These are phyloP conservation scores for Aphelenchoides avenae DNA, from an alignment of 1,140 invertebrate species.

Conservation along the genomic window DNA sequence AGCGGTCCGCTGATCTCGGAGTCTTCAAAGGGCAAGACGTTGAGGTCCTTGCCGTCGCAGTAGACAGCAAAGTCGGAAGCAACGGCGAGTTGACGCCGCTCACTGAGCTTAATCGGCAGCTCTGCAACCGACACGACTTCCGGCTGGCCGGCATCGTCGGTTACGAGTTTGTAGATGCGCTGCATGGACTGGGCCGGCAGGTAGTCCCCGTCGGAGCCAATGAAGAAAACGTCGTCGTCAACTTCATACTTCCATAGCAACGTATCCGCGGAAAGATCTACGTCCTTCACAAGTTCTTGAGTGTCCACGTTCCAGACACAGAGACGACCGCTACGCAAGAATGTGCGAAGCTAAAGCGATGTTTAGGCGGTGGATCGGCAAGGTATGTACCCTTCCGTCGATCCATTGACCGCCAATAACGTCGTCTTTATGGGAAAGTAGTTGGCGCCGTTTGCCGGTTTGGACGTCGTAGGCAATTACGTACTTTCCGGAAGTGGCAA, in stretches of 20 bases:
- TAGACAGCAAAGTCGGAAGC: neutral
- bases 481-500: constrained; percentile 8
- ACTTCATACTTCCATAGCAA: constrained; percentile 8
- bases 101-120: constrained; percentile 1
- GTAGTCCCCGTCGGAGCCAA: constrained; percentile 5
- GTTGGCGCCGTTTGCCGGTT: constrained; percentile 7
- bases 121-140: constrained; percentile 4
- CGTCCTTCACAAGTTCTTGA: neutral
- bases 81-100: neutral
- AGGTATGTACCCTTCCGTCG: constrained; percentile 1
- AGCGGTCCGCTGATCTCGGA: constrained; percentile 3
- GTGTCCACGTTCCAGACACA: constrained; percentile 14
- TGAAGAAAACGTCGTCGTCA: neutral
- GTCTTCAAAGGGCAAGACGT: constrained; percentile 7
- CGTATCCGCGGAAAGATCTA: neutral
- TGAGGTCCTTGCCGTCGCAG: neutral
- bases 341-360: constrained; percentile 13
- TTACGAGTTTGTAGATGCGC: neutral
- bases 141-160: neutral
- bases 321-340: constrained; percentile 4
- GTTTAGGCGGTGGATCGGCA: constrained; percentile 15
- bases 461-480: constrained; percentile 22
- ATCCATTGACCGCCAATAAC: constrained; percentile 12
- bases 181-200: too few species aligned
- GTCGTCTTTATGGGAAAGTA: neutral